Base-by-base conservation (phyloP, 2,888 invertebrate genomes). In the Drosophila ustulata region DNA sequence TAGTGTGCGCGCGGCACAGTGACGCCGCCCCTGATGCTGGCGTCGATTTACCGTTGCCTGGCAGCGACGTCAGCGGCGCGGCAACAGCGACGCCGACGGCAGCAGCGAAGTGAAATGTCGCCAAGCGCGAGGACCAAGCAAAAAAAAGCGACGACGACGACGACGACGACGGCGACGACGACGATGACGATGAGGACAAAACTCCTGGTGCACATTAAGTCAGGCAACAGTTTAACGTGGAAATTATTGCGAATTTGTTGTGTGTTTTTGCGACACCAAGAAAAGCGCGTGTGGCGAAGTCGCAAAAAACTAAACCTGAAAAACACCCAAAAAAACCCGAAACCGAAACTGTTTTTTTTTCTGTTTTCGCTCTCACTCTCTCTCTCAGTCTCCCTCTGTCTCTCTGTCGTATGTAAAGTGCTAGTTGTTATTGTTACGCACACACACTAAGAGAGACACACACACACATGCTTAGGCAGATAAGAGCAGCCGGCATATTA, bases 191-290 rank as follows among this genome's bases (percentile, higher is more conserved):
- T 82, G 70, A 89, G 83, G 89, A 85, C 91, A 90, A 90, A 90
- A 90, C 90, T 89, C 88, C 83, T 82, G 89, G 83, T 85, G 82
- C 79, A 76, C 87, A 85, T 85, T 87, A 82, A 88, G 81, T 85
- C 89, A 88, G 89, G 81, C 89, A 89, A 89, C 90, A 91, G 90
- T 91, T 89, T 87, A 89, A 89, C 91, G 91, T 91, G 91, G 91
- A 90, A 91, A 91, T 91, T 91, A 91, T 90, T 86, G 90, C 90
- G 90, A 91, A 91, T 91, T 91, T 91, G 90, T 91, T 91, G 90
- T 90, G 83, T 85, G 85, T 73, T 85, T 80, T 88, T 80, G 83
- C 89, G 79, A 81, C 72, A 30, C 28, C 28, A 28, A 26, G 30
- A 39, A 9, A 49, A 18, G 18, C 18, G 18, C 18, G 18, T 18